These are phyloP conservation scores for Drosophila mulleri DNA, from an alignment of 2,888 invertebrate genomes.

Conservation along the genomic window DNA sequence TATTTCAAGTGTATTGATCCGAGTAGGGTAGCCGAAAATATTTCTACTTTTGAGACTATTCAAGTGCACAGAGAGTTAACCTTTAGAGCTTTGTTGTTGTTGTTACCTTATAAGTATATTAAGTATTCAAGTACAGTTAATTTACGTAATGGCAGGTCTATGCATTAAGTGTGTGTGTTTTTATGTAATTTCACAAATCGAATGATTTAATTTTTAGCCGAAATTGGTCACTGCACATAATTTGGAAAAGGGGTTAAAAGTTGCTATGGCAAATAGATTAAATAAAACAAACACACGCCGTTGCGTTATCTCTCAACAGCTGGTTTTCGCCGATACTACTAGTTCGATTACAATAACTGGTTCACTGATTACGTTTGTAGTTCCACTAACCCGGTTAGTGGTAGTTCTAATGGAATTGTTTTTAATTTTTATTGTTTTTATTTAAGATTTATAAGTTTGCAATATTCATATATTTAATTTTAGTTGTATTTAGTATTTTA, in stretches of 20 bases:
- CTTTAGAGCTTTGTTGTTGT: neutral
- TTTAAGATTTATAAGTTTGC: neutral
- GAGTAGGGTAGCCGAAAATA: neutral
- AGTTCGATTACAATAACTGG: constrained; percentile 20
- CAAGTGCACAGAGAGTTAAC: neutral
- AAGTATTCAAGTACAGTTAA: constrained; percentile 6
- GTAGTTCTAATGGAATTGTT: neutral
- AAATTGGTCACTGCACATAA: constrained; percentile 49
- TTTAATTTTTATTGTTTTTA: neutral
- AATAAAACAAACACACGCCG: constrained; percentile 49
- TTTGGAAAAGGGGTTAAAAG: constrained; percentile 36
- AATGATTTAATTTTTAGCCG: constrained; percentile 24
- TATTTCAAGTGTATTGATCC: constrained; percentile 39
- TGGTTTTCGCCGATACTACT: constrained; percentile 26
- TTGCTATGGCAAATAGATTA: constrained; percentile 46
- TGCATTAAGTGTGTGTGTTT: constrained; percentile 19
- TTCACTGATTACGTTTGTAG: constrained; percentile 10
- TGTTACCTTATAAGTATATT: constrained; percentile 43
- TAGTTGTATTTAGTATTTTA: neutral
- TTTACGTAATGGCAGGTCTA: constrained; percentile 24
- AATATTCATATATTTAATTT: no score
- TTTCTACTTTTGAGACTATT: neutral
- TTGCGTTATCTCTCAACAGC: constrained; percentile 45
- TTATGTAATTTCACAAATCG: constrained; percentile 14
- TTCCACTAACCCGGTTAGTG: no score